Base-by-base conservation (phyloP, 2,113 vertebrate genomes). In the Prietella phreatophila region DNA sequence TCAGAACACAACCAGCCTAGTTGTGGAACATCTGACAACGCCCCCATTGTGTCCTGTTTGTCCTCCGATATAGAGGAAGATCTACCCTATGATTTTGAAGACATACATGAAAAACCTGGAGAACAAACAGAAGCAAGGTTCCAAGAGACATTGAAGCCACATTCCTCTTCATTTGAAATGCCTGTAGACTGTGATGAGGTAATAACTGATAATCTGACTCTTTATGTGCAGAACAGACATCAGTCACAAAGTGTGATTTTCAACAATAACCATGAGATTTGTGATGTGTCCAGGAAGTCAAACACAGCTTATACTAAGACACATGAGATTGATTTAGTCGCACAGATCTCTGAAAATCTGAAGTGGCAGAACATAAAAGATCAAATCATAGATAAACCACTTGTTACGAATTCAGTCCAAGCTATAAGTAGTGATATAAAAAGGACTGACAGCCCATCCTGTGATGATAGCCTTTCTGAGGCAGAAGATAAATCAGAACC, bases 1-100 rank as follows among this genome's bases (percentile, higher is more conserved):
- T 93, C 92, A 3, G 89, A 79, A 73, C 94, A 91, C 81, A 95
- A 95, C 88, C 94, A 91, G 63, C 93, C 93, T 22, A 94, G 73
- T 5, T 90, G 92, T 5, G 95, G 94, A 0, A 50, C 90, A 81
- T 63, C 90, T 61, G 86, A 92, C 0, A 86, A 91, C 19, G 60
- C 94, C n/a, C 94, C 58, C 0, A 85, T 89, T 85, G 93, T 92
- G 76, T 93, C 93, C 0, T 0, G 9, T 55, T 94, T 94, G 39
- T 90, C 88, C 6, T 91, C 86, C 0, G 91, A 93, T 42, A 82
- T 76, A 30, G 92, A 92, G n/a, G 71, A 91, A 0, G 86, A 90
- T 5, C 82, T 61, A 0, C 42, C 56, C 39, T 89, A 91, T 3
- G 92, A 90, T 55, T 89, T 88, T 0, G 92, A 93, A 6, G 63